Percentiles rank a stretch among this genome's conserved stretches.
Evolutionary conservation across 2,888 invertebrate genomes (phyloP).

Genomic region (Erebia ligea): DNA sequence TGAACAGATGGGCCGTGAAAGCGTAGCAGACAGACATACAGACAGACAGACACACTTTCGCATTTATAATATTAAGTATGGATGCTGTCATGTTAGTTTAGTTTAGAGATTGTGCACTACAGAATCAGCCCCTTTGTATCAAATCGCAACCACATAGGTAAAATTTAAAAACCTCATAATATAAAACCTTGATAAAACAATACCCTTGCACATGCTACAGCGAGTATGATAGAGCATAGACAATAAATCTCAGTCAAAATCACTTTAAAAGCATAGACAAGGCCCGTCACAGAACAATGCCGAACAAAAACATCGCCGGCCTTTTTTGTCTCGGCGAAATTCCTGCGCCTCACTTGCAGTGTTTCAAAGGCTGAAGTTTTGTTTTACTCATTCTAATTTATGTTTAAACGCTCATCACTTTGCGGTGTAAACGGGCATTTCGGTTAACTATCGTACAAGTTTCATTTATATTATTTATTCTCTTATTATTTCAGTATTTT

Average conservation of each 20-base stretch:
- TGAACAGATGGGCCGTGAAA: no score
- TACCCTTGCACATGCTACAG: not conserved
- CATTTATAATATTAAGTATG: no score
- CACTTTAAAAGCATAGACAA: slow-evolving; percentile 40
- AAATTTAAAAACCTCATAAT: not conserved
- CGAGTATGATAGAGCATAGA: slow-evolving; percentile 27
- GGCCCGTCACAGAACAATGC: slow-evolving; percentile 40
- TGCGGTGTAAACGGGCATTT: not conserved
- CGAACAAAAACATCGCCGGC: slow-evolving; percentile 36
- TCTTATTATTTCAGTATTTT: no score
- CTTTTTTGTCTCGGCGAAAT: slow-evolving; percentile 39
- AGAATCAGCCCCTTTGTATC: no score
- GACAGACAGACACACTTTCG: no score
- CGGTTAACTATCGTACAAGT: no score
- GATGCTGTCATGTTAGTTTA: no score
- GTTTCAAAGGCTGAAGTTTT: slow-evolving; percentile 26
- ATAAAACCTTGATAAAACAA: not conserved
- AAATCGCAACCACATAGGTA: not conserved
- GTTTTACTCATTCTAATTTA: slow-evolving; percentile 13
- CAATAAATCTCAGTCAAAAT: slow-evolving; percentile 41
- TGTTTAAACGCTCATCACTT: not conserved
- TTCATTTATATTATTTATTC: no score
- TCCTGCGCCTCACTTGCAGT: slow-evolving; percentile 32
- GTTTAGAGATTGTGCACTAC: no score
- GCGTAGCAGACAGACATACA: no score